Evolutionary conservation across 2,113 vertebrate species (phyloP).

Genomic region (Cyprinus carpio): DNA sequence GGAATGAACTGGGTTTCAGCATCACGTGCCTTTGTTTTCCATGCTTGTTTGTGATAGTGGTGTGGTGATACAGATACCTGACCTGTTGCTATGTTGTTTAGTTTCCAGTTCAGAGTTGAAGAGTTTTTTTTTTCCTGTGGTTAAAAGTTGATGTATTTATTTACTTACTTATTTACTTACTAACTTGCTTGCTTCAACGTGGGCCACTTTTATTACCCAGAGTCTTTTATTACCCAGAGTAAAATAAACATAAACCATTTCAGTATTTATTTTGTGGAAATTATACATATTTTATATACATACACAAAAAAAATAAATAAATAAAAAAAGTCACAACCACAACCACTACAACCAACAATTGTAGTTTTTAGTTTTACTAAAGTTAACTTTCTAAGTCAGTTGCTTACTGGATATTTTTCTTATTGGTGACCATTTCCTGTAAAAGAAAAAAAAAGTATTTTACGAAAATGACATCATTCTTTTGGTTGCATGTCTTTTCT

Average conservation of each 20-base stretch:
- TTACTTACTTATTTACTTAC: neutral
- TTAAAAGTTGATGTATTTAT: neutral
- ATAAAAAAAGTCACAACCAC: neutral
- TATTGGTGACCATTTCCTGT: neutral
- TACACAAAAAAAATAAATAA: neutral
- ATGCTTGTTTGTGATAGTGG: neutral
- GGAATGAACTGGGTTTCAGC: neutral
- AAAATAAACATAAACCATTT: slow-evolving; percentile 1
- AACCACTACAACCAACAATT: neutral
- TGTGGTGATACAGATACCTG: neutral
- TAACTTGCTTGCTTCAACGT: neutral
- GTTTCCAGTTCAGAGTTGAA: neutral
- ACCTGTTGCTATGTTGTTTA: slow-evolving; percentile 2
- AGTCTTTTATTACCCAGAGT: neutral
- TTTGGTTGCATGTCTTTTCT: neutral
- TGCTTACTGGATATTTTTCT: neutral
- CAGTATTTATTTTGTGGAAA: neutral
- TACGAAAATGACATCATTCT: neutral
- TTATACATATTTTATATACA: neutral
- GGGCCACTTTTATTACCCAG: neutral
- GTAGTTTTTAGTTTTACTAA: neutral
- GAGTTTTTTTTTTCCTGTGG: neutral
- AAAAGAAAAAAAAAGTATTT: neutral
- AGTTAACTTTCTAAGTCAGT: neutral
- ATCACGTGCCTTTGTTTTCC: slow-evolving; percentile 14